Evolutionary conservation across 2,888 invertebrate genomes (phyloP).

Genomic region (Drosophila neotestacea): DNA sequence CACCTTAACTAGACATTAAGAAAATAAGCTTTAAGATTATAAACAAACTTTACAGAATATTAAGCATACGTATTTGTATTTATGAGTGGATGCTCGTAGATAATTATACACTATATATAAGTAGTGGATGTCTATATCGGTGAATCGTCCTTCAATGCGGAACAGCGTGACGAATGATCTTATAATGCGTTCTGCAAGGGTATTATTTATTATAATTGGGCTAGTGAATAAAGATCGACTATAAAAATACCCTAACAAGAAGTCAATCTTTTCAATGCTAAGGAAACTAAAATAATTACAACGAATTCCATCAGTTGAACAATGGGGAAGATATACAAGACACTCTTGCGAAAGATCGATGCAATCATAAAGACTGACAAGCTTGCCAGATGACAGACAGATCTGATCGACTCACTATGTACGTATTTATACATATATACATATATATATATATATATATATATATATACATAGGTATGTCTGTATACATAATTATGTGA

Average conservation of each 20-base stretch:
- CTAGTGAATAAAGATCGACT: neutral
- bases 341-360: constrained; percentile 10
- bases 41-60: no score
- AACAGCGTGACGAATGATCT: constrained; percentile 15
- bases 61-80: neutral
- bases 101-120: neutral
- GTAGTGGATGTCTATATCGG: neutral
- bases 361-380: constrained; percentile 6
- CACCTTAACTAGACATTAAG: no score
- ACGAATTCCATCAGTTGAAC: neutral
- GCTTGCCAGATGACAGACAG: constrained; percentile 12
- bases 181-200: constrained; percentile 16
- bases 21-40: no score
- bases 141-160: constrained; percentile 9
- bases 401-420: constrained; percentile 12
- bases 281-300: neutral
- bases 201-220: neutral
- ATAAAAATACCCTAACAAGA: neutral
- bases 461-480: neutral
- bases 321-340: neutral
- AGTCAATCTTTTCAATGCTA: neutral
- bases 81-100: neutral
- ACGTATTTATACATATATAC: neutral
- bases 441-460: neutral
- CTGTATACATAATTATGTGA: constrained; percentile 3